These are phyloP conservation scores for Myotis brandtii DNA, from an alignment of 2,113 vertebrate genomes.

Conservation along the genomic window DNA sequence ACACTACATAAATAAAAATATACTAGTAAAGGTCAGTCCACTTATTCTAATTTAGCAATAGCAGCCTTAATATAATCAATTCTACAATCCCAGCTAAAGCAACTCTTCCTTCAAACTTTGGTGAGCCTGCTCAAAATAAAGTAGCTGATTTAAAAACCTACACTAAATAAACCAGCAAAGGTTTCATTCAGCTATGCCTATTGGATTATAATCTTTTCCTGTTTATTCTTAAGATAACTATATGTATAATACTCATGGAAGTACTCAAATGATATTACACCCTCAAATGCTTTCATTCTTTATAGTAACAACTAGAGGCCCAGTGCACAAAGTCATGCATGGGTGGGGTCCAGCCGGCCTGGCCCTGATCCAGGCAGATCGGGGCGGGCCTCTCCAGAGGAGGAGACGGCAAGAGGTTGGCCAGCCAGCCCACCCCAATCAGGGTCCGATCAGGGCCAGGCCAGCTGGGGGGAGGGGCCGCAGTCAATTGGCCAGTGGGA, in stretches of 20 bases:
- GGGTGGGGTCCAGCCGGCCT: too few species aligned
- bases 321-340: too few species aligned
- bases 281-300: background rate
- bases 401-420: too few species aligned
- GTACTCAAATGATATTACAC: background rate
- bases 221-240: background rate
- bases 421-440: too few species aligned
- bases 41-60: conserved; percentile 38
- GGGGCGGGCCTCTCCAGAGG: too few species aligned
- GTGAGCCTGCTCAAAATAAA: background rate
- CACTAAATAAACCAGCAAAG: background rate
- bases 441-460: too few species aligned
- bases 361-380: too few species aligned
- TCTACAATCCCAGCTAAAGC: background rate
- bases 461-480: too few species aligned
- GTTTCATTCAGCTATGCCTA: background rate
- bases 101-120: background rate
- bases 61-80: background rate
- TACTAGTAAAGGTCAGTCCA: background rate
- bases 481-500: too few species aligned
- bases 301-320: background rate
- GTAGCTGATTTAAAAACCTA: background rate
- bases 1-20: conserved; percentile 33
- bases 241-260: background rate
- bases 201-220: background rate